phyloP scores from a whole-genome alignment of 2,888 invertebrate genomes.

The Tenthredo notha region DNA sequence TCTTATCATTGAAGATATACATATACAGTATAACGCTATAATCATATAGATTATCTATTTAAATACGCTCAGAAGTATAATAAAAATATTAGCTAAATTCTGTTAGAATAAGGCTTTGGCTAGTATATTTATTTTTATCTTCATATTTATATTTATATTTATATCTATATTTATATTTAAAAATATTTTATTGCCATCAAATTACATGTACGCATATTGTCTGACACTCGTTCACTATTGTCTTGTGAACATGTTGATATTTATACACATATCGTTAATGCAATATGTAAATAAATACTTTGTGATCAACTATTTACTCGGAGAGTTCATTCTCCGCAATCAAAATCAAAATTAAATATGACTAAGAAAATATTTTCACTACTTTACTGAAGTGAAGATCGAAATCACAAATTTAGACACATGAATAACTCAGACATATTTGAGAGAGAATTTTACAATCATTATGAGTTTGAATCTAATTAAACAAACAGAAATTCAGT shows the following conservation, averaged over 20 bases:
- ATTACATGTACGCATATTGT: slow-evolving; percentile 35
- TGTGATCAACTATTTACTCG: neutral
- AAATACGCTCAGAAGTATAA: slow-evolving; percentile 21
- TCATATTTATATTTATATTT: neutral
- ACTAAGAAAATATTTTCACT: neutral
- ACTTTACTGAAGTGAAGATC: neutral
- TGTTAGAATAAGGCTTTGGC: slow-evolving; percentile 26
- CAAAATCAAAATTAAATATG: neutral
- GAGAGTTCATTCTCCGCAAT: neutral
- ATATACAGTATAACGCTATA: neutral
- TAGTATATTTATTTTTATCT: neutral
- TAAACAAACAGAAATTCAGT: slow-evolving; percentile 6
- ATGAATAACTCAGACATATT: neutral
- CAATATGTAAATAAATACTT: neutral
- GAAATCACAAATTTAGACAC: neutral
- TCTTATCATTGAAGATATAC: neutral
- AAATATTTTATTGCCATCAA: slow-evolving; percentile 42
- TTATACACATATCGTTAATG: neutral
- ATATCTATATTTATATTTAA: neutral
- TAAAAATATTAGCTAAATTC: slow-evolving; percentile 28
- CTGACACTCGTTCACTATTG: slow-evolving; percentile 30
- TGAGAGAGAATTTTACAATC: neutral
- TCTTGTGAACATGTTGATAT: slow-evolving; percentile 26
- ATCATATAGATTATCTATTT: neutral
- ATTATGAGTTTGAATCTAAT: slow-evolving; percentile 19